Percentiles rank a stretch among this genome's conserved stretches.
Evolutionary conservation across 2,888 invertebrate genomes (phyloP).

Genomic region (Xiphydria camelus): DNA sequence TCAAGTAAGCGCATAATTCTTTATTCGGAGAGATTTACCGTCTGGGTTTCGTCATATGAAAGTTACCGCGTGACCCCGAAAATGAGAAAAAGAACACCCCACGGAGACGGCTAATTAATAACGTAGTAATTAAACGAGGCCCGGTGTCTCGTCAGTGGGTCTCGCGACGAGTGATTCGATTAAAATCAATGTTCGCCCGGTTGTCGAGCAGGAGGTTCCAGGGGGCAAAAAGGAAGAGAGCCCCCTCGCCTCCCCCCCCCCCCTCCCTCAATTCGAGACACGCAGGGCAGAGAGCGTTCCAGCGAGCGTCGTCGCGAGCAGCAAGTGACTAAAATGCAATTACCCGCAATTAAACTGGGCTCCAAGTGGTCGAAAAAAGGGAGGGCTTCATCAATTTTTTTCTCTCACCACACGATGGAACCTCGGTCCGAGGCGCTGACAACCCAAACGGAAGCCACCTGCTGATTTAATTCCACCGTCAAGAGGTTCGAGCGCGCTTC

Average conservation of each 20-base stretch:
- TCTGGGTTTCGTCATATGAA: neutral
- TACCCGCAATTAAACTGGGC: constrained; percentile 37
- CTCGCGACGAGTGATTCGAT: constrained; percentile 26
- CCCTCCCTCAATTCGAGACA: no score
- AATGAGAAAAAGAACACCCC: no score
- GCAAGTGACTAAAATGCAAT: constrained; percentile 46
- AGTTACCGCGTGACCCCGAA: constrained; percentile 9
- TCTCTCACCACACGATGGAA: constrained; percentile 13
- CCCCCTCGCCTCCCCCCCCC: no score
- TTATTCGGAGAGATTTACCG: constrained; percentile 8
- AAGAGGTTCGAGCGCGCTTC: no score
- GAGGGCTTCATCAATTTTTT: constrained; percentile 16
- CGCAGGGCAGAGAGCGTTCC: no score
- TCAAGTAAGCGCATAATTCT: constrained; percentile 13
- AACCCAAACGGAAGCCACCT: constrained; percentile 12
- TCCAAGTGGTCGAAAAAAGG: constrained; percentile 17
- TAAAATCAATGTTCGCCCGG: constrained; percentile 35
- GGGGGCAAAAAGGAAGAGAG: constrained; percentile 28
- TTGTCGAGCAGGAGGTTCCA: constrained; percentile 17
- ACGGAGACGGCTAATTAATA: no score
- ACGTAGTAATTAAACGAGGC: no score
- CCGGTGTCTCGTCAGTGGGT: no score
- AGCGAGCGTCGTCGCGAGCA: neutral
- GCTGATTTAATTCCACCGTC: constrained; percentile 7
- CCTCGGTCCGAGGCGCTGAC: constrained; percentile 21